These are phyloP conservation scores for Beroe forskalii DNA, from an alignment of 37 sponge, comb jelly and placozoan genomes.

Conservation along the genomic window DNA sequence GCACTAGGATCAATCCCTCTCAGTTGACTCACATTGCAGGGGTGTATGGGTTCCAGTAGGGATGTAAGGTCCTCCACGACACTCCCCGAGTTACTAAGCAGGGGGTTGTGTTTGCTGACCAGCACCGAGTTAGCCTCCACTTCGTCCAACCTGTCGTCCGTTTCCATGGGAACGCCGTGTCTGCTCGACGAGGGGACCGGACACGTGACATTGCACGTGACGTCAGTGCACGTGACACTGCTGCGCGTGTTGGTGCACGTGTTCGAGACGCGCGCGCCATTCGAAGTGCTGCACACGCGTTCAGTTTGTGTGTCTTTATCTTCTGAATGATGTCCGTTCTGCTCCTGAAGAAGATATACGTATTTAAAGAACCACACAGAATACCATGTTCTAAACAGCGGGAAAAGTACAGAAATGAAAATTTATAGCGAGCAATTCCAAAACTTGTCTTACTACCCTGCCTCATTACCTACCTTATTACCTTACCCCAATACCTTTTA, in stretches of 20 bases:
- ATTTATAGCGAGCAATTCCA: no score
- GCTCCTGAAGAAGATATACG: not conserved
- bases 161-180: not conserved
- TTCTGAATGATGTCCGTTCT: not conserved
- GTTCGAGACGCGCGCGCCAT: not conserved
- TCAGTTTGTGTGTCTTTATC: slow-evolving; percentile 43
- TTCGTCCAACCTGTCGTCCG: not conserved
- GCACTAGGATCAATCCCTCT: no score
- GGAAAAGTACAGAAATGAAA: no score
- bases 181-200: slow-evolving; percentile 15
- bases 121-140: not conserved
- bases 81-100: slow-evolving; percentile 26
- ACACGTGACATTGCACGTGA: not conserved
- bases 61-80: not conserved
- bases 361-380: no score
- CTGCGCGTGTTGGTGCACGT: not conserved
- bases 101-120: slow-evolving; percentile 39
- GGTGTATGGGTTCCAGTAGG: not conserved
- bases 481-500: no score
- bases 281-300: not conserved
- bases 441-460: no score
- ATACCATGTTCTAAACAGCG: no score
- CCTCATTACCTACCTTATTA: no score
- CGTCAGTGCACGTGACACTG: not conserved
- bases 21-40: slow-evolving; percentile 30